A percentile compares a stretch with the other conserved stretches of the same genome.
phyloP scores from a whole-genome alignment of 1,140 invertebrate species.

The Leptonema lineaticorne region DNA sequence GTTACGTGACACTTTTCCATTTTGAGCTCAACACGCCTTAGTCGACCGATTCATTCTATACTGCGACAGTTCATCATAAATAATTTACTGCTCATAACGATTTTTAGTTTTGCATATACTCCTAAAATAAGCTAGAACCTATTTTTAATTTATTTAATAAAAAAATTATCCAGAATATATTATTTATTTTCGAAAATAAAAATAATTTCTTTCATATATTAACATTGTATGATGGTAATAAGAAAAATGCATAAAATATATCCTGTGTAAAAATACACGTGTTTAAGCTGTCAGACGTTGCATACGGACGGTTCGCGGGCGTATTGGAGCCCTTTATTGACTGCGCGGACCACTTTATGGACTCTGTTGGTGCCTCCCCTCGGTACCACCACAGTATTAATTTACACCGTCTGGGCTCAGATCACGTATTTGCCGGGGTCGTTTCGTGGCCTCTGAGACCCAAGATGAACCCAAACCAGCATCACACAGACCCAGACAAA shows the following conservation, averaged over 20 bases:
- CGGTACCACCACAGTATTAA: constrained; percentile 7
- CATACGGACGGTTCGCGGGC: background rate
- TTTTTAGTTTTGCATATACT: no score
- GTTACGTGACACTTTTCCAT: no score
- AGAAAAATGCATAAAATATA: background rate
- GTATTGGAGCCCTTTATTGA: background rate
- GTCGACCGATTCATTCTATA: no score
- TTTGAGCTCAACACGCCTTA: no score
- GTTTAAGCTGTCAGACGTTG: background rate
- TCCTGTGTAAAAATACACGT: no score
- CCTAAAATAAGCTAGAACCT: no score
- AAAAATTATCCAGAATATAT: no score
- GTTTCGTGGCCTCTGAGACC: constrained; percentile 3
- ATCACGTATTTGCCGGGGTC: constrained; percentile 28
- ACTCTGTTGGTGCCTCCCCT: background rate
- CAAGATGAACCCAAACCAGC: background rate
- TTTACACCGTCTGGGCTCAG: constrained; percentile 22
- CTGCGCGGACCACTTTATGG: background rate
- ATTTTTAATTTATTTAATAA: no score
- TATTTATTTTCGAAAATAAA: no score
- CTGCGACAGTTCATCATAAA: no score
- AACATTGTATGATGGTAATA: background rate
- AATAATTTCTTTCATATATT: no score
- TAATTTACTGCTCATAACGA: no score
- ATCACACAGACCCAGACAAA: background rate